Evolutionary conservation across 2,797 vertebrate species (phyloP), one percentile per base, ranked within the genome.

Genomic region (Sebastes paucispinis): DNA sequence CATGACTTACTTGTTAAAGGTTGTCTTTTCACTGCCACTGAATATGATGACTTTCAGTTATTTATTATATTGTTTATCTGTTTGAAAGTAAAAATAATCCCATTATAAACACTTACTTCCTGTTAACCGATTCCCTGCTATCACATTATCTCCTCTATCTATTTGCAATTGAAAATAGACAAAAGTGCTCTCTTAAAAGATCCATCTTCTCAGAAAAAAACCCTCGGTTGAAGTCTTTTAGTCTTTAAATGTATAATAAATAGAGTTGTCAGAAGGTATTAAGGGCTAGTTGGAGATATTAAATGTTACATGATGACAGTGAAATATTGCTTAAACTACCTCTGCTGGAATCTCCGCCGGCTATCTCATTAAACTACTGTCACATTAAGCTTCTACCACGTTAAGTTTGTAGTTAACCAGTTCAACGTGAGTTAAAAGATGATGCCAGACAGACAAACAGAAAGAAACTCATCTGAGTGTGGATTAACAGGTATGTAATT

Each of bases 161-260:
- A 64, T 77, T 73, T 3, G 75, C 32, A 77, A 60, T 65, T 80
- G 11, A 75, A 80, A 77, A 70, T 7, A 57, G 77, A 73, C 67
- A 77, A 75, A 87, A 73, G 20, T 31, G 16, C 72, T 66, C 32
- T 73, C 50, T 83, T 58, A 67, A 71, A 65, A 75, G 65, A 84
- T 73, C 31, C 70, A n/a, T 79, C 14, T 62, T 47, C 20, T 57
- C 11, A 64, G 50, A 31, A 70, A 27, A 58, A 50, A 34, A 11
- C 43, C 1, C 8, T 20, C n/a, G 20, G 32, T 83, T 75, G 34
- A 12, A 73, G 32, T 22, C 50, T 6, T 62, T 75, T 20, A 36
- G 29, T 77, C 32, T 86, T 84, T 69, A 50, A 75, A 90, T 89
- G 72, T 59, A 84, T 84, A 79, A 88, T 86, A 77, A 34, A 85